These are phyloP conservation scores for Eumerus sabulonum DNA, from an alignment of 2,888 invertebrate genomes.

Conservation along the genomic window DNA sequence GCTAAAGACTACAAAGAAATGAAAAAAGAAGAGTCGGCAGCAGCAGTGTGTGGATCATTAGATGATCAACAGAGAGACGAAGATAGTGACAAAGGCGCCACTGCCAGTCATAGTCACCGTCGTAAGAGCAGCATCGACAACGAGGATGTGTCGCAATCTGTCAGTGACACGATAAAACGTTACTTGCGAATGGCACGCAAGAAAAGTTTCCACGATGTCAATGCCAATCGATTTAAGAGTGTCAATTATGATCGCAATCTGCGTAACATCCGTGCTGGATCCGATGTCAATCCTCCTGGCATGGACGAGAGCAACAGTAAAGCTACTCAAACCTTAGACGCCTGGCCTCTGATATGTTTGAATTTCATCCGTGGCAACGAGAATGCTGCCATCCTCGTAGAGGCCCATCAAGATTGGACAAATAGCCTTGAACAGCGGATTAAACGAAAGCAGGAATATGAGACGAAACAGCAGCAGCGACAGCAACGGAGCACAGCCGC, in stretches of 20 bases:
- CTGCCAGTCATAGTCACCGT: constrained; percentile 74
- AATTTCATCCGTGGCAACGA: constrained; percentile 79
- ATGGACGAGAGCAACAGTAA: constrained; percentile 89
- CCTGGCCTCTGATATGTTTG: constrained; percentile 83
- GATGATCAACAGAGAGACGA: constrained; percentile 72
- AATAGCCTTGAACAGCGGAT: constrained; percentile 72
- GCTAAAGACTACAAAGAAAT: constrained; percentile 73
- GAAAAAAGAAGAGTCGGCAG: constrained; percentile 71
- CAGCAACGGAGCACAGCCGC: constrained; percentile 23
- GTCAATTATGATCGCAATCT: constrained; percentile 93
- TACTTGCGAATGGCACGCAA: constrained; percentile 93
- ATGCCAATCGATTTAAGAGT: constrained; percentile 89
- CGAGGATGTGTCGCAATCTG: constrained; percentile 91
- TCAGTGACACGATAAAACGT: constrained; percentile 91
- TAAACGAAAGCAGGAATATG: constrained; percentile 72
- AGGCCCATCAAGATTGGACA: constrained; percentile 74
- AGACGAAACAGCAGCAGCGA: constrained; percentile 67
- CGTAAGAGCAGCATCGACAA: constrained; percentile 90
- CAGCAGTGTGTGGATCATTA: constrained; percentile 17
- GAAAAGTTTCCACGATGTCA: constrained; percentile 88
- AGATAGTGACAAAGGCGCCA: constrained; percentile 71
- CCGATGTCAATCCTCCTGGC: constrained; percentile 86
- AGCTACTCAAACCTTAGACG: constrained; percentile 88
- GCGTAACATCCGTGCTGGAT: constrained; percentile 89
- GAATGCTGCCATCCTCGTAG: constrained; percentile 70